Evolutionary conservation across 2,797 vertebrate species (phyloP).

Genomic region (Sebastes vulpes): DNA sequence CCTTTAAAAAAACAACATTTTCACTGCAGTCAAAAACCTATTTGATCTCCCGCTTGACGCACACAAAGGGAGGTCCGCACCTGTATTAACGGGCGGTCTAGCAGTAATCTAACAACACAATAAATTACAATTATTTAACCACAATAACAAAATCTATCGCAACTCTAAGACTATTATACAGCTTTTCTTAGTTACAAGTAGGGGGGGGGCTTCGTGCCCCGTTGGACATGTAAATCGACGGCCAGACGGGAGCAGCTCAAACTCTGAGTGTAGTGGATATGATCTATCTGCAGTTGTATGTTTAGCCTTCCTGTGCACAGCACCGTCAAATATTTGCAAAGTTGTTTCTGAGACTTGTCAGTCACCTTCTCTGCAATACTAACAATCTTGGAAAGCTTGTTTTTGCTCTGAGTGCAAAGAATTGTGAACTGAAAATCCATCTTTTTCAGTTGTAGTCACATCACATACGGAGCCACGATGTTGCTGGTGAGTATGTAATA

Average conservation of each 20-base stretch:
- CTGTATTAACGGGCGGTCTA: too few species aligned
- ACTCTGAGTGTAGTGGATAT: background rate
- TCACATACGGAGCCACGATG: slow-evolving; percentile 3
- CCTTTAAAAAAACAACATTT: too few species aligned
- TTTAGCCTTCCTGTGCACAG: background rate
- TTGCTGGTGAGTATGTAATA: slow-evolving; percentile 30
- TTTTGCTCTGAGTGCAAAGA: background rate
- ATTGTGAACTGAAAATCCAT: slow-evolving; percentile 17
- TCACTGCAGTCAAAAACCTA: too few species aligned
- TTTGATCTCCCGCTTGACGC: too few species aligned
- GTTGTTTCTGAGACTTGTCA: background rate
- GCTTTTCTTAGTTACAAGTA: too few species aligned
- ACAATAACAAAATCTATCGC: too few species aligned
- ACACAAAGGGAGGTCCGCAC: too few species aligned
- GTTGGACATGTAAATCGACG: background rate
- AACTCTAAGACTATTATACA: too few species aligned
- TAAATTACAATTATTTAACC: too few species aligned
- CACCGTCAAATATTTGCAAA: background rate
- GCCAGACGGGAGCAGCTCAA: background rate
- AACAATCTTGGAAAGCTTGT: background rate
- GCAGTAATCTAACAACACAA: too few species aligned
- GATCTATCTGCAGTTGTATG: background rate
- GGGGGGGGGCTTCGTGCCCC: background rate
- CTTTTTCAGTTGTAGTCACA: slow-evolving; percentile 29
- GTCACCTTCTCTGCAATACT: background rate